Percentiles rank a stretch among this genome's conserved stretches.
phyloP scores from a whole-genome alignment of 2,797 vertebrate genomes.

The Champsocephalus esox region DNA sequence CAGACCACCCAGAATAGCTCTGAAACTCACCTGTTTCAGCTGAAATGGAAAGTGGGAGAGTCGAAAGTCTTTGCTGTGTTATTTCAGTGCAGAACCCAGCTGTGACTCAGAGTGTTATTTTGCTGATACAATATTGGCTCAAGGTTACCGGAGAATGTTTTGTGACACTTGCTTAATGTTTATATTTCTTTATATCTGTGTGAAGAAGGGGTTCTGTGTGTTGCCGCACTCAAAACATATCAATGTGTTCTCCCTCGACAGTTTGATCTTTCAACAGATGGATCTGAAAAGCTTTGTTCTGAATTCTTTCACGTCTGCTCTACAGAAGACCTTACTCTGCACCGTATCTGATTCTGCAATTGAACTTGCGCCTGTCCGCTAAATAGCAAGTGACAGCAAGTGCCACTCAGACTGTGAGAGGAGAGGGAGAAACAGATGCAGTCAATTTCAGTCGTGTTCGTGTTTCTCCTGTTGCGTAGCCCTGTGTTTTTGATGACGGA shows the following conservation, averaged over 20 bases:
- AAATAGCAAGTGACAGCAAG: slow-evolving; percentile 76
- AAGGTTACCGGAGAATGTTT: slow-evolving; percentile 36
- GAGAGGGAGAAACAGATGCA: slow-evolving; percentile 75
- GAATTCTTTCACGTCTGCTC: slow-evolving; percentile 44
- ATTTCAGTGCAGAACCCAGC: slow-evolving; percentile 43
- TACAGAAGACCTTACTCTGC: slow-evolving; percentile 20
- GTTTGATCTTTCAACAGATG: slow-evolving; percentile 48
- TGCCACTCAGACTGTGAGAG: slow-evolving; percentile 67
- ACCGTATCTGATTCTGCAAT: slow-evolving; percentile 48
- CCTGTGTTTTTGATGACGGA: slow-evolving; percentile 72
- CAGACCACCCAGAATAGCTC: slow-evolving; percentile 65
- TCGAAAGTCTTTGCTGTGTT: slow-evolving; percentile 32
- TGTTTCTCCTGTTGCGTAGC: slow-evolving; percentile 52
- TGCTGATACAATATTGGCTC: slow-evolving; percentile 48
- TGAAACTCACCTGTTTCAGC: slow-evolving; percentile 64
- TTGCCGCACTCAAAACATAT: slow-evolving; percentile 42
- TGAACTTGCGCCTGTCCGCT: slow-evolving; percentile 56
- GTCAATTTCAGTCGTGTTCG: slow-evolving; percentile 68
- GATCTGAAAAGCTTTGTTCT: slow-evolving; percentile 62
- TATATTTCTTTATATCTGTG: slow-evolving; percentile 24
- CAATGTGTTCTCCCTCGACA: slow-evolving; percentile 36
- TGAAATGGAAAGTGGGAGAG: slow-evolving; percentile 37
- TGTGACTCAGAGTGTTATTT: slow-evolving; percentile 53
- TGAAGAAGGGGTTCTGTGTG: slow-evolving; percentile 34
- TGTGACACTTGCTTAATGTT: slow-evolving; percentile 20